Conservation (phyloP, 2,113 vertebrate genomes). For the Motacilla alba region DNA sequence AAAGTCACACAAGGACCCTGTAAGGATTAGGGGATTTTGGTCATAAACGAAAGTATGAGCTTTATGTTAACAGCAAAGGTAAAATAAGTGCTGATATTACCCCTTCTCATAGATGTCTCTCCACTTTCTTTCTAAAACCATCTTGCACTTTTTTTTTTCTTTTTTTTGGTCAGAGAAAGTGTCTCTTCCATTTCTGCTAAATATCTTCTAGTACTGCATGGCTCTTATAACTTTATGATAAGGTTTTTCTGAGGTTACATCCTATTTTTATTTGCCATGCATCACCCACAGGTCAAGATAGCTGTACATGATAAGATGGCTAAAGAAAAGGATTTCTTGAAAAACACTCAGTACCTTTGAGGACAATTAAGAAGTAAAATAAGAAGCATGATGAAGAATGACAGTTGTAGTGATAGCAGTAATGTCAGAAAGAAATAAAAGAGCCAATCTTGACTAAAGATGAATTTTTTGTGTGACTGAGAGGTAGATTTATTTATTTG, state of each 20-base stretch:
- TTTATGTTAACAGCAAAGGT: neutral
- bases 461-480: neutral
- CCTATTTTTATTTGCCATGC: neutral
- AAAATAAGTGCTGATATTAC: neutral
- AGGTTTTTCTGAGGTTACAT: neutral
- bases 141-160: neutral
- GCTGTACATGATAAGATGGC: neutral
- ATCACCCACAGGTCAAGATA: neutral
- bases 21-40: accelerated
- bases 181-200: neutral
- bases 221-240: neutral
- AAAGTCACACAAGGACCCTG: neutral
- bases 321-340: neutral
- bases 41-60: neutral
- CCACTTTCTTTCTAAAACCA: neutral
- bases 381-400: neutral
- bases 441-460: neutral
- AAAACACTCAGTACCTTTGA: neutral
- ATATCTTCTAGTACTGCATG: neutral
- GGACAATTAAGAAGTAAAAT: slow-evolving; percentile 4
- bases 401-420: neutral
- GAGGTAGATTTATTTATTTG: neutral
- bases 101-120: neutral
- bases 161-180: neutral
- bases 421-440: slow-evolving; percentile 18